A percentile compares a stretch with the other conserved stretches of the same genome.
These are phyloP conservation scores for Eupsittula cactorum DNA, from an alignment of 2,113 vertebrate genomes.

Conservation along the genomic window DNA sequence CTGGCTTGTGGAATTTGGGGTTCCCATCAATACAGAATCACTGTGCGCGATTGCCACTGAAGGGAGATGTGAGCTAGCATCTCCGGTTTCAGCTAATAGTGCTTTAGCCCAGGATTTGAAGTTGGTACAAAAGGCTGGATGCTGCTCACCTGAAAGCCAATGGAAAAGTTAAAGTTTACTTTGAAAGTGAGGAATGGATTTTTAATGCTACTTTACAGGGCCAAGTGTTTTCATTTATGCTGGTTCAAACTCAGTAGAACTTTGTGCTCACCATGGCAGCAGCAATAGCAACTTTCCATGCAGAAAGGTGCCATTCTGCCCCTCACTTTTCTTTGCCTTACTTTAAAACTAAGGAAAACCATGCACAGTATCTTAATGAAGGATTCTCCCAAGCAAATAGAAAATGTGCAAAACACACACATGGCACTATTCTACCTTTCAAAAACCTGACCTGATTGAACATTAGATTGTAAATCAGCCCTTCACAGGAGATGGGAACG, in stretches of 20 bases:
- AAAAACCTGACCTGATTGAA: neutral
- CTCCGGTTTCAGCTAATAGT: neutral
- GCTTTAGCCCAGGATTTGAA: neutral
- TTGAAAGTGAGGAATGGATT: neutral
- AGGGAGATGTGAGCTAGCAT: neutral
- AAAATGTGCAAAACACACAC: neutral
- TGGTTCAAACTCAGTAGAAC: neutral
- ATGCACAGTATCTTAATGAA: neutral
- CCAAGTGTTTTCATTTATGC: neutral
- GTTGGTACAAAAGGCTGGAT: neutral
- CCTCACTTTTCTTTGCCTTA: neutral
- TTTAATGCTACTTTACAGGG: neutral
- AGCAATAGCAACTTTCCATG: neutral
- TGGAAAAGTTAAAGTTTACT: neutral
- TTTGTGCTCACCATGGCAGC: fast-evolving
- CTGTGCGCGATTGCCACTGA: neutral
- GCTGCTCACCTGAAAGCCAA: neutral
- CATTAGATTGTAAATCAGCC: neutral
- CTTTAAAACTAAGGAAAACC: neutral
- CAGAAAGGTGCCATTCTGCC: neutral
- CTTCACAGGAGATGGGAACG: neutral
- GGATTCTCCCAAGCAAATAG: neutral
- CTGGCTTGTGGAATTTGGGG: neutral
- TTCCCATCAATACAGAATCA: neutral
- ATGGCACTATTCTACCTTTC: neutral